Conservation (phyloP, 2,888 invertebrate genomes). For the Sinohyriopsis cumingii region DNA sequence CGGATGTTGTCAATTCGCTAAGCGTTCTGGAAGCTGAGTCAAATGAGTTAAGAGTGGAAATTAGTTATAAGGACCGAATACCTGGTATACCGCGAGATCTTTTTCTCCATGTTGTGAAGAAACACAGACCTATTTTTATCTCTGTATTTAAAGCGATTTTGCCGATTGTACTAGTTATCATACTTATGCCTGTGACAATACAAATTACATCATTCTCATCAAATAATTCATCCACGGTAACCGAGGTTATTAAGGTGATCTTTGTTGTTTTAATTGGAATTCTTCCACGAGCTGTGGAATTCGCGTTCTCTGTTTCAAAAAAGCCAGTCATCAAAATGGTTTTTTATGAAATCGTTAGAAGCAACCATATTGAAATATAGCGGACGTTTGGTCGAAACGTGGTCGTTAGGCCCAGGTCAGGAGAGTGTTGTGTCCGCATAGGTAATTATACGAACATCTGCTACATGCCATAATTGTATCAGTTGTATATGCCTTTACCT, state of each 20-base stretch:
- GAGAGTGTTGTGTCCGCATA: too few relatives aligned
- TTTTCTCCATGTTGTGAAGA: conserved; percentile 11
- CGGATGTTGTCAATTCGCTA: conserved; percentile 15
- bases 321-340: conserved; percentile 18
- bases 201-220: conserved; percentile 3
- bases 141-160: conserved; percentile 11
- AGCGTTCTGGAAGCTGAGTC: conserved; percentile 3
- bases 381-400: too few relatives aligned
- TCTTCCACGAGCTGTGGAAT: conserved; percentile 18
- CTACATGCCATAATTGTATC: too few relatives aligned
- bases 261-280: conserved; percentile 24
- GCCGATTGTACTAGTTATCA: conserved; percentile 6
- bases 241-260: conserved; percentile 27
- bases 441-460: too few relatives aligned
- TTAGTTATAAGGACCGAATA: conserved; percentile 6
- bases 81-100: conserved; percentile 15
- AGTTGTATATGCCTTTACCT: too few relatives aligned
- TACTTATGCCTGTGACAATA: conserved; percentile 3
- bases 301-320: conserved; percentile 14
- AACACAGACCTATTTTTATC: conserved; percentile 17
- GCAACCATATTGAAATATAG: too few relatives aligned
- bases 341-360: neutral
- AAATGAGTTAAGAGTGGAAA: neutral
- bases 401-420: too few relatives aligned
- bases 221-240: conserved; percentile 2